phyloP scores from a whole-genome alignment of 1,140 invertebrate species.

The Drosophila lini region DNA sequence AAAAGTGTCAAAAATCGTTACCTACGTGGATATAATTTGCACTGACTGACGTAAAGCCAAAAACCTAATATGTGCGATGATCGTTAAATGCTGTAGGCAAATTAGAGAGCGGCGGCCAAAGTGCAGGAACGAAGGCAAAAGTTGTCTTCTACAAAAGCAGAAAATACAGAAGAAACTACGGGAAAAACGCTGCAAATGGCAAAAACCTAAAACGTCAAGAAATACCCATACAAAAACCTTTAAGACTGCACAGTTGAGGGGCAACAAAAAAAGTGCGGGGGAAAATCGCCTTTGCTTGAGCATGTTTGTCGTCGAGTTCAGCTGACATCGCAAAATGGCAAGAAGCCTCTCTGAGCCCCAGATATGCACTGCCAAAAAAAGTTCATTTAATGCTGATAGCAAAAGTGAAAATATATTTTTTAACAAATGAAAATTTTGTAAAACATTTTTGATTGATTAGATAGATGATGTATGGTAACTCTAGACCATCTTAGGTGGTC shows the following conservation, averaged over 20 bases:
- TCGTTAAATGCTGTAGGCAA: constrained; percentile 58
- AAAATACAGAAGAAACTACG: constrained; percentile 12
- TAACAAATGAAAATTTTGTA: too few relatives aligned
- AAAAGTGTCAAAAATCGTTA: constrained; percentile 58
- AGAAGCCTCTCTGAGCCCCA: constrained; percentile 44
- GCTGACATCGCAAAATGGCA: constrained; percentile 59
- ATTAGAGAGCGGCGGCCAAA: constrained; percentile 62
- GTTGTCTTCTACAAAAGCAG: constrained; percentile 23
- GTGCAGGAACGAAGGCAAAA: constrained; percentile 55
- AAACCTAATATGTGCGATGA: constrained; percentile 44
- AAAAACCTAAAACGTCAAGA: constrained; percentile 19
- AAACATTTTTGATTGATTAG: neutral
- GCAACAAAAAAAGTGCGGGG: constrained; percentile 1
- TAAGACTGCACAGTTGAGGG: constrained; percentile 35
- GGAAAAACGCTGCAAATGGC: constrained; percentile 9
- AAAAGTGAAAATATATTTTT: too few relatives aligned
- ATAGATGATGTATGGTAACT: neutral
- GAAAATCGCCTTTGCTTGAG: constrained; percentile 35
- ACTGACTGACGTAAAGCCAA: constrained; percentile 46
- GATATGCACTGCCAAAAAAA: constrained; percentile 14
- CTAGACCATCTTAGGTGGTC: neutral
- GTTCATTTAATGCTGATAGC: neutral
- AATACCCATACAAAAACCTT: constrained; percentile 38
- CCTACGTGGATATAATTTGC: constrained; percentile 42
- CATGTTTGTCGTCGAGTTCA: constrained; percentile 61